These are phyloP conservation scores for Protophormia terraenovae DNA, from an alignment of 2,888 invertebrate genomes.

Conservation along the genomic window DNA sequence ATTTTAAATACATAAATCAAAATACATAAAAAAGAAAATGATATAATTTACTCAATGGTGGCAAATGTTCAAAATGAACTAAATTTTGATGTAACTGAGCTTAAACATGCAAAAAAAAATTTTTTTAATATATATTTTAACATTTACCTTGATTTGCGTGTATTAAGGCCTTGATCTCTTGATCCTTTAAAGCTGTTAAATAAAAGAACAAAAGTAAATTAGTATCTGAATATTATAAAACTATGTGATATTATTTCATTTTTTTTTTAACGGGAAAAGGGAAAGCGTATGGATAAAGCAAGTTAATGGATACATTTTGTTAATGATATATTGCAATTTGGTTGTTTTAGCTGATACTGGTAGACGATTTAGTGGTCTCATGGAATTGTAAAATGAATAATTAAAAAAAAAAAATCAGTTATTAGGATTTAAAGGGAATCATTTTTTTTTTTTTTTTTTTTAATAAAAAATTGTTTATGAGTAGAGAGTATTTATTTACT, in stretches of 20 bases:
- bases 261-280: slow-evolving; percentile 2
- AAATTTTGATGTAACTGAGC: background rate
- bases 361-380: slow-evolving; percentile 16
- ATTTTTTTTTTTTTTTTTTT: background rate
- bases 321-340: slow-evolving; percentile 23
- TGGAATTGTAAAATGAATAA: background rate
- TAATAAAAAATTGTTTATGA: background rate
- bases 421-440: background rate
- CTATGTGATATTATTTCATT: background rate
- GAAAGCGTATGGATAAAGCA: slow-evolving; percentile 69
- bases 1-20: too few species aligned
- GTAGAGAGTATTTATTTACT: background rate
- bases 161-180: slow-evolving; percentile 83
- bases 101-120: slow-evolving; percentile 41
- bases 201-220: slow-evolving; percentile 3
- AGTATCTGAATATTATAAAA: background rate
- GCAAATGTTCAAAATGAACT: slow-evolving; percentile 62
- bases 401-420: background rate
- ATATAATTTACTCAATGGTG: slow-evolving; percentile 53
- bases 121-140: background rate
- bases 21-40: slow-evolving; percentile 62
- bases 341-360: background rate
- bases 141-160: slow-evolving; percentile 80
- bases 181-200: slow-evolving; percentile 85
- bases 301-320: slow-evolving; percentile 30